Percentiles rank a stretch among this genome's conserved stretches.
Evolutionary conservation across 2,888 invertebrate species (phyloP).

Genomic region (Limnephilus lunatus): DNA sequence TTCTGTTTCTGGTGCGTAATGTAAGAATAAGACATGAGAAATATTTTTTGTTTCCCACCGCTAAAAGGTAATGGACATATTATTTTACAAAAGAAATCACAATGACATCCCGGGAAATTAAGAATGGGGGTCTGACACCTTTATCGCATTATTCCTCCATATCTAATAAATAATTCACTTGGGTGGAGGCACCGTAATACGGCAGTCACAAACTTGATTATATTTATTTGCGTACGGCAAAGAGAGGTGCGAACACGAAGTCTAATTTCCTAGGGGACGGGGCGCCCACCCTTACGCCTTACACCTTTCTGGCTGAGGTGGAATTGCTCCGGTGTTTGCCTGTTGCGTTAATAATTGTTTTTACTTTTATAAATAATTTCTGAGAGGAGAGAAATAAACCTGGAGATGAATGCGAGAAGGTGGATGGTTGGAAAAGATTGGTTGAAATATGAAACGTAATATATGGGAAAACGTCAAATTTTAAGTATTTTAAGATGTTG

Average conservation of each 20-base stretch:
- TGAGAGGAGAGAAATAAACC: not conserved
- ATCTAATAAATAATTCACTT: not conserved
- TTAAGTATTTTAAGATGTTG: no score
- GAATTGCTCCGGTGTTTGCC: constrained; percentile 39
- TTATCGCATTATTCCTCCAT: not conserved
- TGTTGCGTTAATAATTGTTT: constrained; percentile 35
- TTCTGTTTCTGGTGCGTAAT: no score
- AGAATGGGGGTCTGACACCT: not conserved
- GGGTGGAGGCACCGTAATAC: not conserved
- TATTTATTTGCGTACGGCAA: constrained; percentile 60
- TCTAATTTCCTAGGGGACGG: constrained; percentile 63
- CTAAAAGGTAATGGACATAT: not conserved
- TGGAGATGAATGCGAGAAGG: not conserved
- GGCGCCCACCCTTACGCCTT: not conserved
- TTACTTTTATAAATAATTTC: not conserved
- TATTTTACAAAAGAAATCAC: constrained; percentile 1
- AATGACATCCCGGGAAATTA: constrained; percentile 24
- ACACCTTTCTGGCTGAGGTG: not conserved
- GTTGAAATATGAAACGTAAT: not conserved
- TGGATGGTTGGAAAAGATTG: not conserved
- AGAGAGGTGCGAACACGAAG: constrained; percentile 57
- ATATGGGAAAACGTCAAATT: not conserved
- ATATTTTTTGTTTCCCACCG: not conserved
- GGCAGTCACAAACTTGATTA: constrained; percentile 59
- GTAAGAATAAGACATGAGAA: not conserved